phyloP scores from a whole-genome alignment of 2,113 vertebrate genomes.

The Motacilla tschutschensis region DNA sequence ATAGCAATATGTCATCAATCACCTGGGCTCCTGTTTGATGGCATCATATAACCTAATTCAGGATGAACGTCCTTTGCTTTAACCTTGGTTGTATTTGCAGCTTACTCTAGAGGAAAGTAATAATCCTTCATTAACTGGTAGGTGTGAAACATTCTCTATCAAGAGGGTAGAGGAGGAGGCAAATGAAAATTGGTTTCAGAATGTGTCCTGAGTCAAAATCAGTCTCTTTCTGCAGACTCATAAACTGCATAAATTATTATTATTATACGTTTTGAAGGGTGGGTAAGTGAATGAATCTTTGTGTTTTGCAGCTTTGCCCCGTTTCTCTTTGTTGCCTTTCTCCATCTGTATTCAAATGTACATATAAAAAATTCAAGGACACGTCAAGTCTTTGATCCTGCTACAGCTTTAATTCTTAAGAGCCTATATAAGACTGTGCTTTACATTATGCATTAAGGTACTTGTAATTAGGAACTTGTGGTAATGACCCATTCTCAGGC shows the following conservation, averaged over 20 bases:
- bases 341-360: neutral
- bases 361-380: slow-evolving; percentile 43
- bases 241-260: slow-evolving; percentile 40
- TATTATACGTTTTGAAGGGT: slow-evolving; percentile 41
- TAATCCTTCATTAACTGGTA: slow-evolving; percentile 44
- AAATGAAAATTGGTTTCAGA: slow-evolving; percentile 14
- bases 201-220: slow-evolving; percentile 43
- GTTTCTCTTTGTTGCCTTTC: neutral
- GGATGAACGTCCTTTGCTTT: slow-evolving; percentile 28
- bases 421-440: slow-evolving; percentile 25
- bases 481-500: slow-evolving; percentile 72
- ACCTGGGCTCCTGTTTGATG: slow-evolving; percentile 4
- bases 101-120: slow-evolving; percentile 39
- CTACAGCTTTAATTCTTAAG: slow-evolving; percentile 30
- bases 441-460: slow-evolving; percentile 59
- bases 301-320: neutral
- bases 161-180: slow-evolving; percentile 10
- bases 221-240: slow-evolving; percentile 21
- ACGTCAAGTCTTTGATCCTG: slow-evolving; percentile 44
- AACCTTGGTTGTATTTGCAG: slow-evolving; percentile 39
- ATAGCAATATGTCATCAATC: slow-evolving; percentile 35
- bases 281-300: neutral
- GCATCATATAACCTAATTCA: slow-evolving; percentile 33
- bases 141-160: slow-evolving; percentile 34
- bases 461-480: slow-evolving; percentile 70